Percentiles rank a stretch among this genome's conserved stretches.
phyloP scores from a whole-genome alignment of 1,140 invertebrate species.

The Drosophila aff. region DNA sequence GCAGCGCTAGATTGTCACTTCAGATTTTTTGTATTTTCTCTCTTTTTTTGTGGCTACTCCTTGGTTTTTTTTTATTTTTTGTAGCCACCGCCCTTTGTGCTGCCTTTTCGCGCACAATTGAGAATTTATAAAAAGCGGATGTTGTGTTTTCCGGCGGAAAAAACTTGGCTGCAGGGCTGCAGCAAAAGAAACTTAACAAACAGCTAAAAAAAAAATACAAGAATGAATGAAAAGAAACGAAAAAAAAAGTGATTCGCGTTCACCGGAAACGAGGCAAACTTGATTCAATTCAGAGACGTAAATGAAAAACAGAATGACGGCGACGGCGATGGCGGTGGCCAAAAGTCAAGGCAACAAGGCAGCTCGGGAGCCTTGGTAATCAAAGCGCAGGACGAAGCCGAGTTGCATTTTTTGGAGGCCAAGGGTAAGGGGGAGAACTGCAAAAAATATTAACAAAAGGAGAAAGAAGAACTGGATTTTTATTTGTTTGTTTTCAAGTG shows the following conservation, averaged over 20 bases:
- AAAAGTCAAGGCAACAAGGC: conserved; percentile 53
- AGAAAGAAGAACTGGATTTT: background rate
- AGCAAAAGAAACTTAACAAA: conserved; percentile 18
- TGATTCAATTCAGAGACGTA: conserved; percentile 78
- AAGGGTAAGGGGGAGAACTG: conserved; percentile 8
- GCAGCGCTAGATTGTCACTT: conserved; percentile 54
- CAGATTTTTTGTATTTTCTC: background rate
- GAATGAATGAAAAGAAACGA: conserved; percentile 2
- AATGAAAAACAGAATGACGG: conserved; percentile 74
- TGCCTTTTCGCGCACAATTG: conserved; percentile 61
- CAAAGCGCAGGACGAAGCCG: conserved; percentile 59
- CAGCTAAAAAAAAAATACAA: background rate
- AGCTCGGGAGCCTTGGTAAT: conserved; percentile 47
- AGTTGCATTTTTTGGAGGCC: conserved; percentile 23
- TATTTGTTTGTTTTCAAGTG: background rate
- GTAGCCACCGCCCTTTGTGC: conserved; percentile 19
- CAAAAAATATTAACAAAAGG: background rate
- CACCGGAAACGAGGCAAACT: conserved; percentile 68
- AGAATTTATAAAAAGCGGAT: conserved; percentile 77
- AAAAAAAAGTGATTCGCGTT: conserved; percentile 19
- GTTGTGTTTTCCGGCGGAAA: conserved; percentile 79
- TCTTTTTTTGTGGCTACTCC: conserved; percentile 24
- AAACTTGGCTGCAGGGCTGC: conserved; percentile 66
- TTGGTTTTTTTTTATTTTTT: conserved; percentile 6
- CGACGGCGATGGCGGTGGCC: conserved; percentile 55